Percentiles rank a stretch among this genome's conserved stretches.
Evolutionary conservation across 2,113 vertebrate genomes (phyloP).

Genomic region (Lichenostomus cassidix): DNA sequence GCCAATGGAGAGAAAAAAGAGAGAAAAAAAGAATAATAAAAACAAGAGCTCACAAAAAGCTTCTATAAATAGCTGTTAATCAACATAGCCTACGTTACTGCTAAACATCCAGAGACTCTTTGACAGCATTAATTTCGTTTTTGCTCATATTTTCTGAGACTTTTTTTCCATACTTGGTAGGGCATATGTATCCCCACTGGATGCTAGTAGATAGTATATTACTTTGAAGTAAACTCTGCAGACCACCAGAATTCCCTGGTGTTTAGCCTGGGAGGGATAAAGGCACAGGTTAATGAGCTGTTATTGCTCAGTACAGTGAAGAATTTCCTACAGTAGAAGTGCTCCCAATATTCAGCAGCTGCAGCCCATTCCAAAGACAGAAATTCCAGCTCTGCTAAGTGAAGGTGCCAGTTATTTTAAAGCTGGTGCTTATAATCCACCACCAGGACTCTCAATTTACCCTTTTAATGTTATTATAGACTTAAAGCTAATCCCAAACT

Average conservation of each 20-base stretch:
- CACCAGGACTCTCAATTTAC: conserved; percentile 10
- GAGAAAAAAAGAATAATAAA: background rate
- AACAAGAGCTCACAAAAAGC: background rate
- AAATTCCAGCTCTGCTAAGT: background rate
- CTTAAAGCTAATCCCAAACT: conserved; percentile 35
- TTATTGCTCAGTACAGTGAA: background rate
- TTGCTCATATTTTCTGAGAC: background rate
- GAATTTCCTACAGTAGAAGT: background rate
- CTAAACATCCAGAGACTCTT: conserved; percentile 16
- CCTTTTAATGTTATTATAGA: conserved; percentile 52
- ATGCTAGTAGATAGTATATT: background rate
- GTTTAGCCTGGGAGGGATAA: background rate
- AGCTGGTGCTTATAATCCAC: conserved; percentile 26
- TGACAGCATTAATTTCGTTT: background rate
- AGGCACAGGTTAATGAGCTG: conserved; percentile 16
- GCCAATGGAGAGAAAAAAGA: background rate
- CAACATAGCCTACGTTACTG: background rate
- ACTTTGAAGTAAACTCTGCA: conserved; percentile 24
- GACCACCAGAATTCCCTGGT: background rate
- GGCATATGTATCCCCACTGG: background rate
- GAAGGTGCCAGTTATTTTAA: background rate
- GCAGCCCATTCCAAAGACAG: background rate
- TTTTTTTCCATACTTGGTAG: background rate
- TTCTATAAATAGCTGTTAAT: conserved; percentile 18
- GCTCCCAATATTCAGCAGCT: background rate